These are phyloP conservation scores for Proteles cristata DNA, from an alignment of 2,113 vertebrate genomes.

Conservation along the genomic window DNA sequence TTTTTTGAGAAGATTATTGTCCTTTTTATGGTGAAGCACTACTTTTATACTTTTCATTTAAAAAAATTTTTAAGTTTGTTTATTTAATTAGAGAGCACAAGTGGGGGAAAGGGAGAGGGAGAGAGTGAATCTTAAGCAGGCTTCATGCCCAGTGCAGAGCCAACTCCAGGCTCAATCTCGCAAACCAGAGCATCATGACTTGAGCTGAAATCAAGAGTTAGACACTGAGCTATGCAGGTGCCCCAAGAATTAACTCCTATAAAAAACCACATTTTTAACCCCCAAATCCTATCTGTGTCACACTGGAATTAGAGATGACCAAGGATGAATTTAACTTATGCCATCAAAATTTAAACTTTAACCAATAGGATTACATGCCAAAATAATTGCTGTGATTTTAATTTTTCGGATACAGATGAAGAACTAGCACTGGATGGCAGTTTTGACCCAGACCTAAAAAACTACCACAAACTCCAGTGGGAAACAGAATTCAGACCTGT, in stretches of 20 bases:
- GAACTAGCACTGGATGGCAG: conserved; percentile 86
- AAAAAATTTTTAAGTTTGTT: too few relatives aligned
- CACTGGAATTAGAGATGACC: neutral
- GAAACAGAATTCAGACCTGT: conserved; percentile 94
- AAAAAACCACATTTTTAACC: neutral
- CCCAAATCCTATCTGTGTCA: neutral
- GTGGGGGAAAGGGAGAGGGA: too few relatives aligned
- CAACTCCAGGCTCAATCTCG: too few relatives aligned
- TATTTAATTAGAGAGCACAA: too few relatives aligned
- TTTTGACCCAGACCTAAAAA: conserved; percentile 84
- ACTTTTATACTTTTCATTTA: neutral
- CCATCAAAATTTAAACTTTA: neutral
- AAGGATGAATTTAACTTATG: neutral
- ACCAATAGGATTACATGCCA: neutral
- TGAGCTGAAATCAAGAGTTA: too few relatives aligned
- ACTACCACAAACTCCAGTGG: conserved; percentile 91
- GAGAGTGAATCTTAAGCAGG: too few relatives aligned
- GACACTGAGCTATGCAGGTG: too few relatives aligned
- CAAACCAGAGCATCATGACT: too few relatives aligned
- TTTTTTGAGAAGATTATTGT: neutral
- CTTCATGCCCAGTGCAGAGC: too few relatives aligned
- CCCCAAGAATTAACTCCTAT: neutral
- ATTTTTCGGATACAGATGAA: conserved; percentile 88
- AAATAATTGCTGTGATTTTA: neutral
- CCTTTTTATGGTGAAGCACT: neutral